Evolutionary conservation across 2,888 invertebrate genomes (phyloP).

Genomic region (Chrysomela aeneicollis): DNA sequence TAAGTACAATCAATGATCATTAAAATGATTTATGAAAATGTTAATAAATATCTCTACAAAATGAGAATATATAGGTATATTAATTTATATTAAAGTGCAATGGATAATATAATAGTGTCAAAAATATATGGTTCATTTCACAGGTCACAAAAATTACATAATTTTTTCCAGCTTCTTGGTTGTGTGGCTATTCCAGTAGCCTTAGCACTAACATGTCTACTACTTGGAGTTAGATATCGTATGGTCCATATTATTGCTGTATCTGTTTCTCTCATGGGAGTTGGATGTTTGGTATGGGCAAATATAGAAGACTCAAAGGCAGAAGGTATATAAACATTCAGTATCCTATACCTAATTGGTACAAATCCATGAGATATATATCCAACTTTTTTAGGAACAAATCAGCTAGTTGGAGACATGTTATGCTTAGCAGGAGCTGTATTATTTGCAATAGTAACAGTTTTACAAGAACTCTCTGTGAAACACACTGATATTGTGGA

Average conservation of each 20-base stretch:
- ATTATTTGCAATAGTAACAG: slow-evolving; percentile 81
- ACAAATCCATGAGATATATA: background rate
- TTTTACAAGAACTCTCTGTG: slow-evolving; percentile 84
- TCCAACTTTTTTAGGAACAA: slow-evolving; percentile 68
- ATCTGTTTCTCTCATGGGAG: slow-evolving; percentile 80
- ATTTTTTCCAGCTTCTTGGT: slow-evolving; percentile 76
- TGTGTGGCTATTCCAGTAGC: slow-evolving; percentile 88
- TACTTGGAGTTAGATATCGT: slow-evolving; percentile 78
- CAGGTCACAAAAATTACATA: no score
- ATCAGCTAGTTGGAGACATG: slow-evolving; percentile 84
- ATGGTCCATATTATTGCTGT: slow-evolving; percentile 82
- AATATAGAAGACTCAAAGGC: slow-evolving; percentile 70
- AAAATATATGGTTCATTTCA: no score
- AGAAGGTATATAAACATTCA: slow-evolving; percentile 61
- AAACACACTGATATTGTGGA: slow-evolving; percentile 79
- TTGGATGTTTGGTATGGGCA: slow-evolving; percentile 84
- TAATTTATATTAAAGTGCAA: no score
- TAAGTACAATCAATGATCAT: no score
- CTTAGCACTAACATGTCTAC: slow-evolving; percentile 77
- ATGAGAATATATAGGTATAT: no score
- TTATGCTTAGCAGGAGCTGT: slow-evolving; percentile 80
- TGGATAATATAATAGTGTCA: no score
- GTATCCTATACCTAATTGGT: background rate
- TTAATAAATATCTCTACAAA: no score
- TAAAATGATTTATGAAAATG: no score